phyloP scores from a whole-genome alignment of 2,888 invertebrate species.

The Hedya salicella region DNA sequence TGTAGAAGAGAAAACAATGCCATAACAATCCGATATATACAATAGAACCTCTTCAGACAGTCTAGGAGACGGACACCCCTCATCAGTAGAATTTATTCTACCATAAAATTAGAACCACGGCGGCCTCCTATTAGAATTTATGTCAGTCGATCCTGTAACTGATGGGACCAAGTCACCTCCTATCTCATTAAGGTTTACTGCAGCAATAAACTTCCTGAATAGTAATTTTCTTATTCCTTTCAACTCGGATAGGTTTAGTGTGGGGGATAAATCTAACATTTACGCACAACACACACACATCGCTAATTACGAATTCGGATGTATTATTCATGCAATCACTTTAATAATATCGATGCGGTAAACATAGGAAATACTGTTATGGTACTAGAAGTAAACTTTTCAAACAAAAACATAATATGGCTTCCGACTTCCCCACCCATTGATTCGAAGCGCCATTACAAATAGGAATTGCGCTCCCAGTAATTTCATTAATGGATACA shows the following conservation, averaged over 20 bases:
- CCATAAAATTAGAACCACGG: slow-evolving; percentile 61
- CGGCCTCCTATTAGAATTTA: slow-evolving; percentile 54
- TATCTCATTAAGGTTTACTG: slow-evolving; percentile 56
- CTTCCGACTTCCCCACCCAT: neutral
- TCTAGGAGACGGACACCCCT: slow-evolving; percentile 41
- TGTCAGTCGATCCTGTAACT: slow-evolving; percentile 54
- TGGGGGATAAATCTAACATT: slow-evolving; percentile 17
- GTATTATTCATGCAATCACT: neutral
- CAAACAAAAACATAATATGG: neutral
- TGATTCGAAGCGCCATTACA: slow-evolving; percentile 14
- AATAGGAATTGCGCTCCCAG: slow-evolving; percentile 36
- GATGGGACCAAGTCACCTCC: slow-evolving; percentile 52
- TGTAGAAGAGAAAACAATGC: no score
- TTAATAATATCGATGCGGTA: neutral
- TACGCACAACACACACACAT: neutral
- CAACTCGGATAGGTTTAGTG: slow-evolving; percentile 25
- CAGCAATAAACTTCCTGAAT: slow-evolving; percentile 48
- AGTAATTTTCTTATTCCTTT: slow-evolving; percentile 44
- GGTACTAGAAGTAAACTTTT: neutral
- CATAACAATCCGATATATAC: slow-evolving; percentile 11
- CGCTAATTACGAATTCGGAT: neutral
- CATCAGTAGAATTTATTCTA: slow-evolving; percentile 52
- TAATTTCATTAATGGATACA: slow-evolving; percentile 72
- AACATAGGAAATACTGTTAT: neutral
- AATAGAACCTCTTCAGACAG: slow-evolving; percentile 40